Percentiles rank a stretch among this genome's conserved stretches.
These are phyloP conservation scores for Cryptotermes secundus DNA, from an alignment of 1,140 invertebrate genomes.

Conservation along the genomic window DNA sequence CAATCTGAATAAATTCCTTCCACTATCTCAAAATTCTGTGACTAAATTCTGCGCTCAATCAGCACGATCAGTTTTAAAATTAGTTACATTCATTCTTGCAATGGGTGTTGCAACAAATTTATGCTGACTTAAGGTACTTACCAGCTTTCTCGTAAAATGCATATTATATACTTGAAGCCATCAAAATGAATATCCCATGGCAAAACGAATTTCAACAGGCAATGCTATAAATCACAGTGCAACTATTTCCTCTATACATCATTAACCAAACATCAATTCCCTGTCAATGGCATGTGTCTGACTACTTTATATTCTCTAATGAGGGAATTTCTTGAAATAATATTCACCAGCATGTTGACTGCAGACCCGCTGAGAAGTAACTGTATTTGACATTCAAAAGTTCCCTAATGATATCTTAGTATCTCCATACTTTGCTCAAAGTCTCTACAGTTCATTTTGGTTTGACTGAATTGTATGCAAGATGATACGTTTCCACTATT, in stretches of 20 bases:
- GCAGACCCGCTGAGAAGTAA: background rate
- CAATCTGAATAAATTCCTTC: too few relatives aligned
- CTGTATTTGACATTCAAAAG: background rate
- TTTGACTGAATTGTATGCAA: background rate
- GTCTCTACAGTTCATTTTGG: constrained; percentile 16
- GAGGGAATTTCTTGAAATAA: background rate
- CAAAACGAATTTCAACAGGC: background rate
- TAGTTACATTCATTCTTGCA: too few relatives aligned
- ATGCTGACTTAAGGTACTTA: background rate
- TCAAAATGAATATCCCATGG: background rate
- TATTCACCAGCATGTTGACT: background rate
- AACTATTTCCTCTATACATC: background rate
- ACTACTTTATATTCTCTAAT: background rate
- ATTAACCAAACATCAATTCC: background rate
- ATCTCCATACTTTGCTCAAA: background rate
- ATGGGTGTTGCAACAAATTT: background rate
- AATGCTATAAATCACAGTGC: background rate
- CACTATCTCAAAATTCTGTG: too few relatives aligned
- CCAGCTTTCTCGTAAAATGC: background rate
- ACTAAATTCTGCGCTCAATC: too few relatives aligned
- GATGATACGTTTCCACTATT: too few relatives aligned
- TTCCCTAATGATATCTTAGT: background rate
- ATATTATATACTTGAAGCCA: background rate
- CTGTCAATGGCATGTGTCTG: background rate
- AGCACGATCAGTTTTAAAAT: too few relatives aligned